Conservation (phyloP, 2,888 invertebrate genomes). For the Ochropleura leucogaster region DNA sequence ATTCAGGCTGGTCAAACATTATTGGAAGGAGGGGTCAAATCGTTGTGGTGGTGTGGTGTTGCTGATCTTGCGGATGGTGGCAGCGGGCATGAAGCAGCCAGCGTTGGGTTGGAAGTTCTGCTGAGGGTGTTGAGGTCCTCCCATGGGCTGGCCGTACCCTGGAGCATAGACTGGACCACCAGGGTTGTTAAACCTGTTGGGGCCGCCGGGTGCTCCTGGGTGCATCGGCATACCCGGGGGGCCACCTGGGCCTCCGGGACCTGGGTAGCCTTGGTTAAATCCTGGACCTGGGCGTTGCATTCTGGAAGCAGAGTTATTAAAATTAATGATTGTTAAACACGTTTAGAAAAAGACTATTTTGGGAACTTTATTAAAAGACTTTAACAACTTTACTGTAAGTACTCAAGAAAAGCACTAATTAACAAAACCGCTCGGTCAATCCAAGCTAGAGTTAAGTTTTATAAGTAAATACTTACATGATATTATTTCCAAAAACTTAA, state of each 20-base stretch:
- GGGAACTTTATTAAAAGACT: not conserved
- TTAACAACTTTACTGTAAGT: not conserved
- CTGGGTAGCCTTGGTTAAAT: slow-evolving; percentile 67
- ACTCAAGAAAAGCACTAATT: slow-evolving; percentile 9
- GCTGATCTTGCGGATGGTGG: slow-evolving; percentile 75
- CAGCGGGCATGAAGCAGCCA: slow-evolving; percentile 79
- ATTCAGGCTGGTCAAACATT: slow-evolving; percentile 58
- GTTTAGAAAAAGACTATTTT: not conserved
- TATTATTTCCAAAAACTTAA: slow-evolving; percentile 42
- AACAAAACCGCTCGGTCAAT: not conserved
- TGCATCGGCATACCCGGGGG: slow-evolving; percentile 65
- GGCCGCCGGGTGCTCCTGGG: slow-evolving; percentile 63
- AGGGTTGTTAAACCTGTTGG: slow-evolving; percentile 52
- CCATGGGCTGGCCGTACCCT: slow-evolving; percentile 70
- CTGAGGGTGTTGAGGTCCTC: slow-evolving; percentile 63
- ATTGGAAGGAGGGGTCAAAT: slow-evolving; percentile 70
- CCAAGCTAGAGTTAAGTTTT: not conserved
- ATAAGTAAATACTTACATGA: slow-evolving; percentile 54
- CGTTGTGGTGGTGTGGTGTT: slow-evolving; percentile 73
- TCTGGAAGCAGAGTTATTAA: slow-evolving; percentile 67
- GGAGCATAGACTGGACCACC: slow-evolving; percentile 68
- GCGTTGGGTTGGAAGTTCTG: slow-evolving; percentile 68
- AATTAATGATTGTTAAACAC: slow-evolving; percentile 3
- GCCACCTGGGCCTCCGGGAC: slow-evolving; percentile 58
- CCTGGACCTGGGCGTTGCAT: slow-evolving; percentile 82